A percentile compares a stretch with the other conserved stretches of the same genome.
These are phyloP conservation scores for Cataglyphis livida DNA, from an alignment of 2,888 invertebrate genomes.

Conservation along the genomic window DNA sequence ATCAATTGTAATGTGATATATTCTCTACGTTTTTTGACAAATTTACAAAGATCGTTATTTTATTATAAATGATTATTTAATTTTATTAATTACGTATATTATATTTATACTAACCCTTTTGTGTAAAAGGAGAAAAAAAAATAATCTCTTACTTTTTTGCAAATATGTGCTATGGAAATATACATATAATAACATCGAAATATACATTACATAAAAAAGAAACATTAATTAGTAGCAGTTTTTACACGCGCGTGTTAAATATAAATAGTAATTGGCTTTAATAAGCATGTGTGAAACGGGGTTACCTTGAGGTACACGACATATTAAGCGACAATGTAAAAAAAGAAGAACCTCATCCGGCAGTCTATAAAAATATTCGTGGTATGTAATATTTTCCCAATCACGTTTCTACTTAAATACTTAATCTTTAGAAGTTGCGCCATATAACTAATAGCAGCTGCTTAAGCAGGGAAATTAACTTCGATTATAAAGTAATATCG, in stretches of 20 bases:
- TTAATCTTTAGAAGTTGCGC: conserved; percentile 29
- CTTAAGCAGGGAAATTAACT: conserved; percentile 19
- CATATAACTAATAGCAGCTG: neutral
- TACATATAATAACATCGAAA: conserved; percentile 17
- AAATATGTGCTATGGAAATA: neutral
- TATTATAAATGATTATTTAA: neutral
- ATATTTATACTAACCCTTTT: neutral
- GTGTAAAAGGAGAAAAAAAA: neutral
- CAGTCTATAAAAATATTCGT: conserved; percentile 26
- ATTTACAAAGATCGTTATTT: neutral
- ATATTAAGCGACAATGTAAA: conserved; percentile 27
- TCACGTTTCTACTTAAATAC: conserved; percentile 33
- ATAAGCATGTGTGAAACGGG: conserved; percentile 28
- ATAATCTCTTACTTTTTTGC: neutral
- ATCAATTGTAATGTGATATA: neutral
- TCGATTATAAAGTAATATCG: conserved; percentile 41
- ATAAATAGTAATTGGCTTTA: conserved; percentile 38
- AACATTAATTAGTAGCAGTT: conserved; percentile 16
- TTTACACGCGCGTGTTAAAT: neutral
- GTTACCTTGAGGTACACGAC: conserved; percentile 13
- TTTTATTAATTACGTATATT: neutral
- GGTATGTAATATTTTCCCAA: conserved; percentile 23
- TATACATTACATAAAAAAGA: neutral
- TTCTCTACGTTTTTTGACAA: neutral
- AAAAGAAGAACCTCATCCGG: neutral